phyloP scores from a whole-genome alignment of 2,888 invertebrate genomes.

The Phasia obesa region DNA sequence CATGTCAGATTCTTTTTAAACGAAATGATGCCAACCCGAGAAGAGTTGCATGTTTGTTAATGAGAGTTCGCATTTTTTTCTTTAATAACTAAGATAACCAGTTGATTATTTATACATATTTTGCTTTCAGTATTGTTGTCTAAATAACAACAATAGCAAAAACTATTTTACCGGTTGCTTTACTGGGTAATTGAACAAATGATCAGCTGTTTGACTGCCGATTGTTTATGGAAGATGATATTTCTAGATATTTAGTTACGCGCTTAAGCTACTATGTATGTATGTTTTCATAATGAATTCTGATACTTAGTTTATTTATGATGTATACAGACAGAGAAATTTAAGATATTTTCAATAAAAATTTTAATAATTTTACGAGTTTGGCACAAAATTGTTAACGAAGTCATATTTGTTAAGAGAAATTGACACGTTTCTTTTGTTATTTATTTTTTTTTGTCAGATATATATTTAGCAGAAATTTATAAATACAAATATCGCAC shows the following conservation, averaged over 20 bases:
- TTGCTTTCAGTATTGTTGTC: constrained; percentile 16
- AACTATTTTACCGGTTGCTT: constrained; percentile 46
- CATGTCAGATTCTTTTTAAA: constrained; percentile 5
- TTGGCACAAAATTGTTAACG: too few relatives aligned
- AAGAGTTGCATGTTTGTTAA: constrained; percentile 51
- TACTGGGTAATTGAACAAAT: constrained; percentile 53
- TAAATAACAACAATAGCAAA: constrained; percentile 25
- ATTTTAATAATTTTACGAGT: too few relatives aligned
- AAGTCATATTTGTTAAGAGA: too few relatives aligned
- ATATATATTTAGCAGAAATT: too few relatives aligned
- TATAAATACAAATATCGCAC: too few relatives aligned
- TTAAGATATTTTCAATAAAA: neutral
- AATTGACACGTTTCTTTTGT: too few relatives aligned
- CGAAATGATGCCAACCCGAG: constrained; percentile 45
- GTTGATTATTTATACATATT: constrained; percentile 24
- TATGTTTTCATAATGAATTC: neutral
- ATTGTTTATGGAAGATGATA: constrained; percentile 19
- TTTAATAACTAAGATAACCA: constrained; percentile 32
- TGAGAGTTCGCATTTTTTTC: constrained; percentile 35
- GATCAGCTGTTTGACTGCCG: constrained; percentile 64
- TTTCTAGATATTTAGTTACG: constrained; percentile 10
- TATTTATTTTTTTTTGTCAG: too few relatives aligned
- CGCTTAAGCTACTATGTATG: neutral
- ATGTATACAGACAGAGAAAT: constrained; percentile 17
- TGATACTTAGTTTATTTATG: constrained; percentile 1